These are phyloP conservation scores for Gryllus longicercus DNA, from an alignment of 2,888 invertebrate genomes.

Conservation along the genomic window DNA sequence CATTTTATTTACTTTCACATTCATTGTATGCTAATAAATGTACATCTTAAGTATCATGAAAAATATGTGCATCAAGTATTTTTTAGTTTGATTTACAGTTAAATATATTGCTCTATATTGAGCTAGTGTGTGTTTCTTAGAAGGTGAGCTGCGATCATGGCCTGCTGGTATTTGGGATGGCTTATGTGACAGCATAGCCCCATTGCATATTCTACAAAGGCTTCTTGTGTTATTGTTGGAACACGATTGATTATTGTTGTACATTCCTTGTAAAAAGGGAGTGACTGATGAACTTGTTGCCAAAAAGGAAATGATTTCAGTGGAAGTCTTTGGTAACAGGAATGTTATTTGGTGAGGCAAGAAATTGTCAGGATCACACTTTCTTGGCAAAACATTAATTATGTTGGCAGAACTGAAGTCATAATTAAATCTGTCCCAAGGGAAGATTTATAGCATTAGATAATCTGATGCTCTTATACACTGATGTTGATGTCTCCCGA, in stretches of 20 bases:
- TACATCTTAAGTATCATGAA: too few species aligned
- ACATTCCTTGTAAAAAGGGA: slow-evolving; percentile 18
- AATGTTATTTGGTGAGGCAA: slow-evolving; percentile 20
- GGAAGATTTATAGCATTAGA: slow-evolving; percentile 1
- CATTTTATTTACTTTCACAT: background rate
- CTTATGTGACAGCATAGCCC: background rate
- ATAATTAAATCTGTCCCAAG: background rate
- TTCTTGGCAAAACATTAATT: slow-evolving; percentile 21
- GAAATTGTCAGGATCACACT: slow-evolving; percentile 12
- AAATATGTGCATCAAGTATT: too few species aligned
- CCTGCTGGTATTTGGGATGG: background rate
- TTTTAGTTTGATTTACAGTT: too few species aligned
- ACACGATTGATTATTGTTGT: slow-evolving; percentile 4
- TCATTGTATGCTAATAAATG: too few species aligned
- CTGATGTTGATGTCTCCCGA: background rate
- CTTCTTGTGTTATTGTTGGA: slow-evolving; percentile 18
- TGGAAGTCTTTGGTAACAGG: background rate
- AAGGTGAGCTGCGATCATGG: background rate
- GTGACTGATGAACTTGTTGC: slow-evolving; percentile 29
- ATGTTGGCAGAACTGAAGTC: slow-evolving; percentile 23
- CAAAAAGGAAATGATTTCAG: slow-evolving; percentile 30
- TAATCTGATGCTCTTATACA: background rate
- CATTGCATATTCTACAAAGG: slow-evolving; percentile 1
- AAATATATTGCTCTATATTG: background rate
- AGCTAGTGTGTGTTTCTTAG: background rate